These are phyloP conservation scores for Netelia virgata DNA, from an alignment of 2,888 invertebrate genomes.

Conservation along the genomic window DNA sequence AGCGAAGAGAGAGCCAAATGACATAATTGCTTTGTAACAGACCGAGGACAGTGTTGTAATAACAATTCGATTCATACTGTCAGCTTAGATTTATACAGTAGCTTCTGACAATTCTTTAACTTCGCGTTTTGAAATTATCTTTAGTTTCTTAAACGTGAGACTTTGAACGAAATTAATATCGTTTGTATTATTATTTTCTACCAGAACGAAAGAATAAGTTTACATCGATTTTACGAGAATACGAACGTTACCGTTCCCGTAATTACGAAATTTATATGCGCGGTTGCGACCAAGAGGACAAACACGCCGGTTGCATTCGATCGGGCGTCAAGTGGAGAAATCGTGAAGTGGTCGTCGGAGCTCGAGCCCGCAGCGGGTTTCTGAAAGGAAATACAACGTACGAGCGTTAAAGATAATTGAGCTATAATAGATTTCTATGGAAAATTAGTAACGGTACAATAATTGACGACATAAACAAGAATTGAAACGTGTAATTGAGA, in stretches of 20 bases:
- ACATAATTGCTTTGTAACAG: neutral
- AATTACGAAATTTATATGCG: constrained; percentile 23
- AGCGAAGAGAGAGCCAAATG: neutral
- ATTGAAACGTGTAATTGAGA: neutral
- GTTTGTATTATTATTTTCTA: too few species aligned
- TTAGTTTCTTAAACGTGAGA: neutral
- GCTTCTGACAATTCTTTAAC: neutral
- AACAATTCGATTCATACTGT: neutral
- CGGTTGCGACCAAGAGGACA: neutral
- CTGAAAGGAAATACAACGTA: neutral
- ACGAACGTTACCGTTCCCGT: neutral
- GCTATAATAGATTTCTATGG: neutral
- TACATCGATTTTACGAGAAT: neutral
- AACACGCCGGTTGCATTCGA: neutral
- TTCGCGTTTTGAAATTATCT: neutral
- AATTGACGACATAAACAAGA: neutral
- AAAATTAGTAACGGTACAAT: neutral
- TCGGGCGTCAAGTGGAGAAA: constrained; percentile 29
- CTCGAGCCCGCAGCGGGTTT: neutral
- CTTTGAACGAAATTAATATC: neutral
- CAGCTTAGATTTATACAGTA: neutral
- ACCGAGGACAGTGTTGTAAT: neutral
- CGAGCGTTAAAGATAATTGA: neutral
- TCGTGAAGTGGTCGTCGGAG: neutral
- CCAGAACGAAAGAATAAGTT: too few species aligned